Evolutionary conservation across 2,113 vertebrate species (phyloP).

Genomic region (Lota lota): DNA sequence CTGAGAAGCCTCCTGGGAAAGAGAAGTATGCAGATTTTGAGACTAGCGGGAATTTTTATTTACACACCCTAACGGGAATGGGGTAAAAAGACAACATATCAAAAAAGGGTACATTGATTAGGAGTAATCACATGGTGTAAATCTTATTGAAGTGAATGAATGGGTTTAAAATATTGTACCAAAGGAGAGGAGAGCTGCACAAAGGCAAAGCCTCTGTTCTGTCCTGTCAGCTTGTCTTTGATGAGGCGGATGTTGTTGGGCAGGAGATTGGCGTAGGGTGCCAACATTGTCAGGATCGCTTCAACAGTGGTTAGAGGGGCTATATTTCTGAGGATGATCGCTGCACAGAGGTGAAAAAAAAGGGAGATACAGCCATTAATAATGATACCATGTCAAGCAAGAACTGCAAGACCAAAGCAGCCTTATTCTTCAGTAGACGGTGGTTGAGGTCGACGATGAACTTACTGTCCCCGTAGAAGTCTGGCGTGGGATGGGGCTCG

Average conservation of each 20-base stretch:
- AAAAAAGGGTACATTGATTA: not conserved
- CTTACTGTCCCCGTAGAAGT: constrained; percentile 99
- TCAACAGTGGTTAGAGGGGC: constrained; percentile 91
- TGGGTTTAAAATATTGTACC: constrained; percentile 61
- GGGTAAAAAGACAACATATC: not conserved
- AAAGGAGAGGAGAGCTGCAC: constrained; percentile 95
- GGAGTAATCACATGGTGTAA: not conserved
- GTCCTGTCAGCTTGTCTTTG: constrained; percentile 97
- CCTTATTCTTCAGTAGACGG: not conserved
- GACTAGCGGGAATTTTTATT: not conserved
- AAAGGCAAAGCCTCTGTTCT: constrained; percentile 96
- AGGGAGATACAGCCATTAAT: not conserved
- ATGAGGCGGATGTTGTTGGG: constrained; percentile 96
- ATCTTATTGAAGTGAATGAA: not conserved
- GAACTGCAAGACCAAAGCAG: not conserved
- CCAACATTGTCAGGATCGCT: constrained; percentile 89
- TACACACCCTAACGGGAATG: not conserved
- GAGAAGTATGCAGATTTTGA: not conserved
- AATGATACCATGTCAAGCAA: not conserved
- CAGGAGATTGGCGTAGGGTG: constrained; percentile 93
- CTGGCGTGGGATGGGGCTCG: constrained; percentile 84
- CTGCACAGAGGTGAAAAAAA: constrained; percentile 56
- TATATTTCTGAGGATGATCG: constrained; percentile 96
- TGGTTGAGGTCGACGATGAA: not conserved
- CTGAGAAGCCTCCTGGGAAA: constrained; percentile 91